Base-by-base conservation (phyloP, 2,797 vertebrate species). In the Esox lucius region DNA sequence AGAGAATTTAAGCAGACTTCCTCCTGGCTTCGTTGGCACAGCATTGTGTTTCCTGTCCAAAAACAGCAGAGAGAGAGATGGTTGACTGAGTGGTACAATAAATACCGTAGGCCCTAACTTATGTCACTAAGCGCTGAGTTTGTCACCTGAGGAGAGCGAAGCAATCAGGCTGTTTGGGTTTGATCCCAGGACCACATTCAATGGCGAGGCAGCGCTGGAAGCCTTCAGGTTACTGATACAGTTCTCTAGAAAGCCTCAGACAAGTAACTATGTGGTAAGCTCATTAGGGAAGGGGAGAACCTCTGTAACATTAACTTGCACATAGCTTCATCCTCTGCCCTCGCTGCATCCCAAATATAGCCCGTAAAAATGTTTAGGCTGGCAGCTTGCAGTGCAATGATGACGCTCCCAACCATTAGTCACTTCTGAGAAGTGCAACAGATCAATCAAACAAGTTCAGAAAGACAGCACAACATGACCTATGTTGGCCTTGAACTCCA, bases 81-180 rank as follows among this genome's bases (percentile, higher is more conserved):
- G 86, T 86, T 87, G 87, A 85, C 86, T 85, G 88, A 88, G 87
- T 90, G 76, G 26, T 91, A 91, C 88, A 92, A 93, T 91, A 92
- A 93, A 92, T 91, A 93, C 9, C 70, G 78, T 0, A 62, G 70
- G 78, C 79, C 81, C 71, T 85, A 87, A 87, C 80, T 86, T 76
- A 91, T 89, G 89, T 90, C 83, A 87, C 75, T 24, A 80, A 11
- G 31, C 70, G 48, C 61, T 56, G 78, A 42, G 81, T 85, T 75
- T 84, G 86, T 87, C 88, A 90, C 87, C 83, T 79, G 89, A 88
- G 81, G 72, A 87, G 81, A 77, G 78, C 12, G 76, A 76, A 53
- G 87, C 78, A 89, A 91, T 91, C 89, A 87, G 78, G 59, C 75
- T 84, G 84, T 90, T 87, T 90, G 74, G 83, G 74, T 85, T 90